A percentile compares a stretch with the other conserved stretches of the same genome.
Conservation (phyloP, 2,888 invertebrate genomes). For the Linnaemya tessellans region DNA sequence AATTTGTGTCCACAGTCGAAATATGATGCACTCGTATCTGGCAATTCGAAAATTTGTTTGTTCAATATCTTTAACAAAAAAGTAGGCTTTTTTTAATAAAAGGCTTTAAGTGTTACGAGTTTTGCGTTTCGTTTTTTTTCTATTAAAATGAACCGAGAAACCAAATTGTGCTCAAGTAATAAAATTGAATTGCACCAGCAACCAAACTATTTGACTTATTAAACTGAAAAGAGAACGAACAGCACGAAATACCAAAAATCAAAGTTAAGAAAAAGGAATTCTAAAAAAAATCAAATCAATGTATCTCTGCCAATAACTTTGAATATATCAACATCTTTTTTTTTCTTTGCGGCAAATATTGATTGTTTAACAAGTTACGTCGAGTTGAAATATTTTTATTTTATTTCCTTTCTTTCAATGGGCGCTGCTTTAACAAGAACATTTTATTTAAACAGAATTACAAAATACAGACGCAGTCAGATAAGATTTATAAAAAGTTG, state of each 20-base stretch:
- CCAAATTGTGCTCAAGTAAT: neutral
- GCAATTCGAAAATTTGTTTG: neutral
- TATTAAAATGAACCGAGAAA: neutral
- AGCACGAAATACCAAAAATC: constrained; percentile 1
- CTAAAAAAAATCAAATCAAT: constrained; percentile 41
- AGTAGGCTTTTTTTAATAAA: constrained; percentile 1
- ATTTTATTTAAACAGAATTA: constrained; percentile 22
- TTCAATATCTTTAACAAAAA: neutral
- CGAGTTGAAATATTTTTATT: constrained; percentile 27
- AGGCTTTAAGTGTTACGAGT: constrained; percentile 30
- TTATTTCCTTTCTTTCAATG: neutral
- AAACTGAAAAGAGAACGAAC: constrained; percentile 6
- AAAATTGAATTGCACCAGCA: constrained; percentile 11
- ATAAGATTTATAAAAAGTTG: neutral
- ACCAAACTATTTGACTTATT: neutral
- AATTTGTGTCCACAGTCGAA: neutral
- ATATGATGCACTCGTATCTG: too few relatives aligned
- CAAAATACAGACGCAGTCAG: neutral
- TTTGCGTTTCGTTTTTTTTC: neutral
- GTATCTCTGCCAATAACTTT: constrained; percentile 53
- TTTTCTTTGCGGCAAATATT: constrained; percentile 58
- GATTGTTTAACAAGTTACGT: constrained; percentile 64
- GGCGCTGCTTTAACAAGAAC: neutral
- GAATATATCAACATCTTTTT: constrained; percentile 21
- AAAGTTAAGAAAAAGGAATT: constrained; percentile 1